Conservation (phyloP, 2,113 vertebrate species). For the Grus americana region DNA sequence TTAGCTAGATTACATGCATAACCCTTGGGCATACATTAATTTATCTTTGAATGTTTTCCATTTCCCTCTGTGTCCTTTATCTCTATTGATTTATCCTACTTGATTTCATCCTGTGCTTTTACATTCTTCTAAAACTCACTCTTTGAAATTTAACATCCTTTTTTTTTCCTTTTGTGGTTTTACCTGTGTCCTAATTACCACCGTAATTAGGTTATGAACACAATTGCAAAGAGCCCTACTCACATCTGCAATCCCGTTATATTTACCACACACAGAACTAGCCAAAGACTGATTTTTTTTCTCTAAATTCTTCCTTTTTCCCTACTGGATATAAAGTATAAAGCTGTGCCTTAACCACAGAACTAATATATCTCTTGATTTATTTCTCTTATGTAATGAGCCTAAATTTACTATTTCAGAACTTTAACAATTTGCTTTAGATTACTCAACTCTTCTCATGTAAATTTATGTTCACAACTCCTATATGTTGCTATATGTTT, state of each 20-base stretch:
- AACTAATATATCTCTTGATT: conserved; percentile 40
- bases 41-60: conserved; percentile 79
- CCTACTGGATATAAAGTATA: conserved; percentile 20
- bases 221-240: conserved; percentile 55
- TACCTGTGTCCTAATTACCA: conserved; percentile 76
- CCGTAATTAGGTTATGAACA: conserved; percentile 77
- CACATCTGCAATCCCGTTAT: conserved; percentile 36
- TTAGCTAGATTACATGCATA: conserved; percentile 76
- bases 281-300: conserved; percentile 54
- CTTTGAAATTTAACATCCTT: conserved; percentile 66
- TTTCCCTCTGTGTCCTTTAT: conserved; percentile 76
- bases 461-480: not conserved
- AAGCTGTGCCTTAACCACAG: conserved; percentile 25
- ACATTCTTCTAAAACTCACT: conserved; percentile 70
- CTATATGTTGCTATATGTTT: not conserved
- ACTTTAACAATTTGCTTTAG: conserved; percentile 30
- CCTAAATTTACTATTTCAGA: conserved; percentile 33
- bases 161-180: conserved; percentile 63
- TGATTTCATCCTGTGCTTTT: conserved; percentile 72
- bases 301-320: conserved; percentile 43
- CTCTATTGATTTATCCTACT: conserved; percentile 77
- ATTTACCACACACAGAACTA: conserved; percentile 46
- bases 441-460: not conserved
- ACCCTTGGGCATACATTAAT: conserved; percentile 79
- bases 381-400: conserved; percentile 53